Evolutionary conservation across 92 coral and sea anemone species (phyloP).

Genomic region (Parazoanthus darwini): DNA sequence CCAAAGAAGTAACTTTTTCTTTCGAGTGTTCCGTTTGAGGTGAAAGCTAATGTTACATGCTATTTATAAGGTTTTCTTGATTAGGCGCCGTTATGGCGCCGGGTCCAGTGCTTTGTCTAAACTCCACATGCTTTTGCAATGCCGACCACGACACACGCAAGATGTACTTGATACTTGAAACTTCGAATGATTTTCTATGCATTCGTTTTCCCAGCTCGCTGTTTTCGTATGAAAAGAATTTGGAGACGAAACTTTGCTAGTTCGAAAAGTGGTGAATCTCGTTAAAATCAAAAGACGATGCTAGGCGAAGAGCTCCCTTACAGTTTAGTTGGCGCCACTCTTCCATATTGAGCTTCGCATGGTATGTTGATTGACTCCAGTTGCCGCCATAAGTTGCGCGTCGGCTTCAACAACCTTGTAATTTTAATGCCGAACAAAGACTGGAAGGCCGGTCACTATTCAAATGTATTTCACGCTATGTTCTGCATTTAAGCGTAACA

Average conservation of each 20-base stretch:
- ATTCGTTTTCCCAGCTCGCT: slow-evolving; percentile 48
- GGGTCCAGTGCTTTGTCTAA: slow-evolving; percentile 93
- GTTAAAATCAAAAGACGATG: slow-evolving; percentile 6
- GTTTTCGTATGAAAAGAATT: not conserved
- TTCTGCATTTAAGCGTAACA: slow-evolving; percentile 49
- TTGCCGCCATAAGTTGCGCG: slow-evolving; percentile 51
- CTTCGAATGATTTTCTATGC: slow-evolving; percentile 39
- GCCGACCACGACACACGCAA: slow-evolving; percentile 96
- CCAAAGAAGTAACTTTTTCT: slow-evolving; percentile 70
- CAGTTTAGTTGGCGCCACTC: slow-evolving; percentile 81
- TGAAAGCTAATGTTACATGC: slow-evolving; percentile 84
- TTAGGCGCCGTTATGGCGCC: slow-evolving; percentile 98
- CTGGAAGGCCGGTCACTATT: slow-evolving; percentile 23
- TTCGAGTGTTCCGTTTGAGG: slow-evolving; percentile 78
- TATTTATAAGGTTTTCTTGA: slow-evolving; percentile 89
- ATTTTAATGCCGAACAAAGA: slow-evolving; percentile 49
- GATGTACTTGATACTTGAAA: slow-evolving; percentile 78
- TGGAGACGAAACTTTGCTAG: not conserved
- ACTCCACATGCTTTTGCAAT: slow-evolving; percentile 87
- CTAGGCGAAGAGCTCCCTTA: slow-evolving; percentile 5
- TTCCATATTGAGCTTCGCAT: slow-evolving; percentile 68
- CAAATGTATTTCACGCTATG: slow-evolving; percentile 38
- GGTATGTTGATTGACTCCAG: slow-evolving; percentile 80
- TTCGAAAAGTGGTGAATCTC: not conserved
- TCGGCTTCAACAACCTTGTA: slow-evolving; percentile 36